These are phyloP conservation scores for Prosopocoilus inquinatus DNA, from an alignment of 2,888 invertebrate species.

Conservation along the genomic window DNA sequence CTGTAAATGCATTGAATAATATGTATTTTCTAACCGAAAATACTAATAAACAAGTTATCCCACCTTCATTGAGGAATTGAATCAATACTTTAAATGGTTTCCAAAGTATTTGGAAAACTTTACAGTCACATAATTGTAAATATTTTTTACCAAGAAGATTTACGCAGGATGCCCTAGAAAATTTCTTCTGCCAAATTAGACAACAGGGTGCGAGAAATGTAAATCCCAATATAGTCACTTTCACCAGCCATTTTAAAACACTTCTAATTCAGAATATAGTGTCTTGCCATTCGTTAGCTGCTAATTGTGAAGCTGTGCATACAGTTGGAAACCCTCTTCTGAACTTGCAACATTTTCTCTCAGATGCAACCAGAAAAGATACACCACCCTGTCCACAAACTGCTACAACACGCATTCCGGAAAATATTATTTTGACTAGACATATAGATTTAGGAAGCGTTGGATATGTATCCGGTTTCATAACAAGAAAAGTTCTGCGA, in stretches of 20 bases:
- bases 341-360: too few species aligned
- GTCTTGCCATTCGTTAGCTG: constrained; percentile 10
- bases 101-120: constrained; percentile 4
- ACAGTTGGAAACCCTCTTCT: too few species aligned
- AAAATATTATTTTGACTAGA: too few species aligned
- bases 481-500: too few species aligned
- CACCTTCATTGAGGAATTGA: constrained; percentile 14
- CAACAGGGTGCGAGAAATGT: constrained; percentile 17
- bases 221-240: constrained; percentile 13
- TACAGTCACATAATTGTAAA: background rate
- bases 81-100: constrained; percentile 12
- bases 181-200: constrained; percentile 22
- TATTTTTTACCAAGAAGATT: constrained; percentile 17
- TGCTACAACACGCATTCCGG: too few species aligned
- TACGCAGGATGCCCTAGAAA: constrained; percentile 25
- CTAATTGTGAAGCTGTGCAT: constrained; percentile 25
- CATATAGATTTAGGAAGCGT: too few species aligned
- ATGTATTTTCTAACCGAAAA: constrained; percentile 11
- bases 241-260: constrained; percentile 15
- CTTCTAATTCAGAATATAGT: constrained; percentile 20
- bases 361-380: too few species aligned
- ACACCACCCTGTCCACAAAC: too few species aligned
- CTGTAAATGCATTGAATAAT: background rate
- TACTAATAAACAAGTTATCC: constrained; percentile 1
- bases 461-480: too few species aligned